phyloP scores from a whole-genome alignment of 92 coral and sea anemone species.

The Phenganax stokvisi region DNA sequence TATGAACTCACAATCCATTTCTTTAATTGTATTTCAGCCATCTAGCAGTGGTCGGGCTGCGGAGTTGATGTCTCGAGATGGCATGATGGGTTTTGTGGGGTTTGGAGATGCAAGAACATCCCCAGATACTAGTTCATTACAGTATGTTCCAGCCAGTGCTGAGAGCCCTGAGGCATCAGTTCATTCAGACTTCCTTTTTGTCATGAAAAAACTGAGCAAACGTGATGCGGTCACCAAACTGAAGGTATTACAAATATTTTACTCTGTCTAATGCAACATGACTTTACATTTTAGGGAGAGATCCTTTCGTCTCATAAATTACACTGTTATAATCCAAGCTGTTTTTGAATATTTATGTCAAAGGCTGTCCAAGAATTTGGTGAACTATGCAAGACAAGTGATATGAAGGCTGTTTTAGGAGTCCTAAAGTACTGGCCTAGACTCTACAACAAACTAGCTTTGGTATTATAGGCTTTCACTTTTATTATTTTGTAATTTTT shows the following conservation, averaged over 20 bases:
- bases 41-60: conserved; percentile 99
- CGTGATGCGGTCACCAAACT: conserved; percentile 87
- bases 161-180: conserved; percentile 73
- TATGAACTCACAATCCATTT: neutral
- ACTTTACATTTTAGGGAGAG: neutral
- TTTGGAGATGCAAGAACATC: conserved; percentile 62
- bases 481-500: neutral
- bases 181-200: conserved; percentile 77
- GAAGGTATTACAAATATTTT: conserved; percentile 47
- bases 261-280: no score
- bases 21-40: conserved; percentile 50
- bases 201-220: conserved; percentile 85
- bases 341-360: neutral
- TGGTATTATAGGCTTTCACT: conserved; percentile 47
- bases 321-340: no score
- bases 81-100: conserved; percentile 81
- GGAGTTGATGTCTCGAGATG: conserved; percentile 73
- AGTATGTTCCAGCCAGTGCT: conserved; percentile 56
- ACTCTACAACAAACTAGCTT: conserved; percentile 74
- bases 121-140: conserved; percentile 77
- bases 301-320: no score
- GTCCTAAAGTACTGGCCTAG: conserved; percentile 97
- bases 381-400: conserved; percentile 74
- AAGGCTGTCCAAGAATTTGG: conserved; percentile 96
- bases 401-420: conserved; percentile 65